Conservation (phyloP, 2,888 invertebrate species). For the Caenorhabditis uteleia region DNA sequence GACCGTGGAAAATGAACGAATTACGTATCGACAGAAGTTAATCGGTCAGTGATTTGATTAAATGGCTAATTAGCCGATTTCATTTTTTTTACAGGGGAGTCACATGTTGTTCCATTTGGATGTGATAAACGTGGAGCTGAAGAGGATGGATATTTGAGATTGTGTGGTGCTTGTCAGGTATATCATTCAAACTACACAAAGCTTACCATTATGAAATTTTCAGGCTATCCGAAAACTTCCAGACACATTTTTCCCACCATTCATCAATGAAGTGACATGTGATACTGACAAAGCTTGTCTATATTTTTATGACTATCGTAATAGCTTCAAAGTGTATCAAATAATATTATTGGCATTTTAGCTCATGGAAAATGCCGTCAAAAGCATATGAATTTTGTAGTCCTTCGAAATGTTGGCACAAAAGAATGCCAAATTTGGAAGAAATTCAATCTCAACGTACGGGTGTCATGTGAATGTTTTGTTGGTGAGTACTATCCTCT, state of each 20-base stretch:
- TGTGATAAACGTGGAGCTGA: conserved; percentile 68
- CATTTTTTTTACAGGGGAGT: conserved; percentile 59
- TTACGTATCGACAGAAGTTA: conserved; percentile 44
- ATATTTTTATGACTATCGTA: conserved; percentile 69
- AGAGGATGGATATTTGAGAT: conserved; percentile 68
- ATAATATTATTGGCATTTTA: conserved; percentile 53
- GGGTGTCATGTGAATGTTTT: conserved; percentile 70
- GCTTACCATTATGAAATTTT: background rate
- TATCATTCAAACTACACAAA: background rate
- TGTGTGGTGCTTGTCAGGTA: conserved; percentile 67
- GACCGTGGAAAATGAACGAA: conserved; percentile 42
- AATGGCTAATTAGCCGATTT: background rate
- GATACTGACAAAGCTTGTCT: conserved; percentile 69
- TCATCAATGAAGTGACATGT: conserved; percentile 70
- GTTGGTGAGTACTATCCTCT: conserved; percentile 57
- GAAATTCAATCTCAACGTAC: conserved; percentile 69
- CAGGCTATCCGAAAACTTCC: conserved; percentile 66
- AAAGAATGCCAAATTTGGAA: conserved; percentile 69
- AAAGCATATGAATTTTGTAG: conserved; percentile 70
- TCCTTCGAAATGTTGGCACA: conserved; percentile 68
- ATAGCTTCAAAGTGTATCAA: conserved; percentile 9
- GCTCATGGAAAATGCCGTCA: conserved; percentile 70
- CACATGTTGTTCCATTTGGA: conserved; percentile 68
- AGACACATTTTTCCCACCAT: conserved; percentile 69
- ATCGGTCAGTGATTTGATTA: conserved; percentile 37